These are phyloP conservation scores for Onthophagus taurus DNA, from an alignment of 1,140 invertebrate species.

Conservation along the genomic window DNA sequence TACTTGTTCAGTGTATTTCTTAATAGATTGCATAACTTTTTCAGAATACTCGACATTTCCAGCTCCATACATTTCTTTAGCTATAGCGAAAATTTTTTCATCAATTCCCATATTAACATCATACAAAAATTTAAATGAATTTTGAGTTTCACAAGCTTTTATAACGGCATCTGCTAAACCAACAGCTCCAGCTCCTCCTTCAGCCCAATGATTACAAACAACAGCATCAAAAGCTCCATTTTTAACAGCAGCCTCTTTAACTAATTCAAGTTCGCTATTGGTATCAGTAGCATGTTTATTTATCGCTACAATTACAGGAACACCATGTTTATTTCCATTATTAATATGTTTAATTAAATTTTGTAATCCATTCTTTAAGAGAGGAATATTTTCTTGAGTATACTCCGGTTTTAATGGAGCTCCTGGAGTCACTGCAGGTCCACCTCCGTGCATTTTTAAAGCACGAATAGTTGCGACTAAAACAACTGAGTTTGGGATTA, in stretches of 20 bases:
- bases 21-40: slow-evolving; percentile 56
- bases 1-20: slow-evolving; percentile 53
- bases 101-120: slow-evolving; percentile 65
- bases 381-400: slow-evolving; percentile 76
- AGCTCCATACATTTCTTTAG: slow-evolving; percentile 94
- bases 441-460: slow-evolving; percentile 98
- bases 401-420: slow-evolving; percentile 77
- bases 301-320: slow-evolving; percentile 93
- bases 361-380: slow-evolving; percentile 78
- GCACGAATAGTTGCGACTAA: slow-evolving; percentile 90
- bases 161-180: slow-evolving; percentile 82
- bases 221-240: slow-evolving; percentile 82
- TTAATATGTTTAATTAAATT: slow-evolving; percentile 93
- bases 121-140: slow-evolving; percentile 73
- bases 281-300: slow-evolving; percentile 86
- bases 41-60: slow-evolving; percentile 67
- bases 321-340: slow-evolving; percentile 81
- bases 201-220: slow-evolving; percentile 81
- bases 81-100: slow-evolving; percentile 86
- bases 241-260: slow-evolving; percentile 59
- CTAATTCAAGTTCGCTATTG: slow-evolving; percentile 69
- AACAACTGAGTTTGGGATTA: slow-evolving; percentile 83
- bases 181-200: slow-evolving; percentile 80
- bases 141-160: slow-evolving; percentile 55
- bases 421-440: slow-evolving; percentile 79